These are phyloP conservation scores for Bombus haemorrhoidalis DNA, from an alignment of 1,140 invertebrate genomes.

Conservation along the genomic window DNA sequence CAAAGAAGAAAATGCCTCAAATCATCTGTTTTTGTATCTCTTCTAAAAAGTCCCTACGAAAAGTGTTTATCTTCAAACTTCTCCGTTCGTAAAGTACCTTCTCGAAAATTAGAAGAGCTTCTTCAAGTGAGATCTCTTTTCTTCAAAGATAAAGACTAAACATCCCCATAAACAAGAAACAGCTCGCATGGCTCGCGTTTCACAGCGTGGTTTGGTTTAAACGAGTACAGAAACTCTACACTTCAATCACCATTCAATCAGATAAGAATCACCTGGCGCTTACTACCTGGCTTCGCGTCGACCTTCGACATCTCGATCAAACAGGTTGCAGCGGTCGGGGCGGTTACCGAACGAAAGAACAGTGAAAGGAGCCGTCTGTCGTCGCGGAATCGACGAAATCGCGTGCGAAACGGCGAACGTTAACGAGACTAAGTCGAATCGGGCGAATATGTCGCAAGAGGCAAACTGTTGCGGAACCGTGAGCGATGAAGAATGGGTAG, in stretches of 20 bases:
- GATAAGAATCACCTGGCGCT: neutral
- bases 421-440: constrained; percentile 57
- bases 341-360: neutral
- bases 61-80: neutral
- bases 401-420: constrained; percentile 52
- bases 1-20: no score
- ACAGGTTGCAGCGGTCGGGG: neutral
- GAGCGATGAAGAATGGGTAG: constrained; percentile 35
- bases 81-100: neutral
- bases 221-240: no score
- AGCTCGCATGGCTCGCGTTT: no score
- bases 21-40: no score
- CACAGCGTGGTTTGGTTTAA: no score
- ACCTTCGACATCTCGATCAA: constrained; percentile 21
- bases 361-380: constrained; percentile 10
- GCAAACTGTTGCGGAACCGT: constrained; percentile 64
- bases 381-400: constrained; percentile 49
- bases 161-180: no score
- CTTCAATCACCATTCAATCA: neutral
- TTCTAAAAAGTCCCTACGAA: no score
- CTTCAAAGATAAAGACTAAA: neutral
- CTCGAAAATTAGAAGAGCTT: neutral
- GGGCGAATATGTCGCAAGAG: constrained; percentile 57
- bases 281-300: neutral
- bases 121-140: neutral